phyloP scores from a whole-genome alignment of 2,888 invertebrate genomes.

The Luffia ferchaultella region DNA sequence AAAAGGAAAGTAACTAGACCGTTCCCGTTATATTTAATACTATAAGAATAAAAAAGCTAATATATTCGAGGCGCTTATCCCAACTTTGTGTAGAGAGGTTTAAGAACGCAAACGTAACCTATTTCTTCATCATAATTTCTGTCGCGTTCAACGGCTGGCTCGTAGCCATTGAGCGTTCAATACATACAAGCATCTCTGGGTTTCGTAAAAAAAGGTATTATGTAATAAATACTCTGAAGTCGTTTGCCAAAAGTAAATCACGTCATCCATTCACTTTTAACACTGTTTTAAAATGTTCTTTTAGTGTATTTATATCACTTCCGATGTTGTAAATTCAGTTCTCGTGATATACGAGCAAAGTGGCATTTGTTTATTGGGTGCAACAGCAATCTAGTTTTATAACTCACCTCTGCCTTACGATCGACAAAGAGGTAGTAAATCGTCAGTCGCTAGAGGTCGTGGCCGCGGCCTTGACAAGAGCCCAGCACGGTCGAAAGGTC shows the following conservation, averaged over 20 bases:
- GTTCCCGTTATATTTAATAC: no score
- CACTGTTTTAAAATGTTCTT: neutral
- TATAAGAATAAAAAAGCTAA: no score
- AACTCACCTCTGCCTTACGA: no score
- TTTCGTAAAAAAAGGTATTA: neutral
- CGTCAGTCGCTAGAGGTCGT: no score
- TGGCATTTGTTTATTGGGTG: neutral
- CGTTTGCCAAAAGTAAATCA: neutral
- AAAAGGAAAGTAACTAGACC: no score
- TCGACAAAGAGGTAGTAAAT: no score
- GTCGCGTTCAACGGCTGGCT: neutral
- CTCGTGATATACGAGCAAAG: neutral
- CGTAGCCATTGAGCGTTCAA: neutral
- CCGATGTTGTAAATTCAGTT: neutral
- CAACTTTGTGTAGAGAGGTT: no score
- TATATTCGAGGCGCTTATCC: no score
- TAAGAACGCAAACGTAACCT: neutral
- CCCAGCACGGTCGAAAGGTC: neutral
- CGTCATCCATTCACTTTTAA: neutral
- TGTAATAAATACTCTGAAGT: neutral
- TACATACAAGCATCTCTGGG: neutral
- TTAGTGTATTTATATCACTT: neutral
- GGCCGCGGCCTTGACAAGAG: neutral
- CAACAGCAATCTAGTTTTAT: no score
- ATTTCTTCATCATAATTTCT: neutral